Evolutionary conservation across 2,888 invertebrate species (phyloP).

Genomic region (Anarsia innoxiella): DNA sequence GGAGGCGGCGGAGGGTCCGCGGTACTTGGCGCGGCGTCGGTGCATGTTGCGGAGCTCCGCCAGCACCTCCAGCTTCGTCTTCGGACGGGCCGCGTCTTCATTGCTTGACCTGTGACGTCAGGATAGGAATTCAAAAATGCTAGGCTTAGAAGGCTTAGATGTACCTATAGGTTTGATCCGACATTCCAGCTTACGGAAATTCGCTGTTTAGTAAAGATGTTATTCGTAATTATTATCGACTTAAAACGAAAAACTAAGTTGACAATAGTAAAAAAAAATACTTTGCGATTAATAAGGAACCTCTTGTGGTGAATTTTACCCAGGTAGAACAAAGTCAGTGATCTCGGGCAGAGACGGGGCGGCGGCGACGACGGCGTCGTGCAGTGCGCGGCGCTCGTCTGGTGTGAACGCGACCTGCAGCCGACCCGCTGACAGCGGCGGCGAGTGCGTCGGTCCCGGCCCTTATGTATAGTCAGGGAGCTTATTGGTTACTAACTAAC

Average conservation of each 20-base stretch:
- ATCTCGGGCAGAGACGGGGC: conserved; percentile 44
- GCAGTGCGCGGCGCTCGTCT: conserved; percentile 74
- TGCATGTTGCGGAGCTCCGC: conserved; percentile 75
- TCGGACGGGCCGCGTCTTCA: conserved; percentile 16
- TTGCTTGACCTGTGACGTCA: neutral
- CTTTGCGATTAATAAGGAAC: no score
- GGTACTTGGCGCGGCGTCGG: conserved; percentile 75
- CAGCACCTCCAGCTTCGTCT: conserved; percentile 59
- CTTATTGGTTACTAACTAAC: no score
- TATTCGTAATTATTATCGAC: no score
- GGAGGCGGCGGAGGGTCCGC: conserved; percentile 64
- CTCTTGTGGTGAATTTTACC: no score
- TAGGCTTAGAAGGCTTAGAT: no score
- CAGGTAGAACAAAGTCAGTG: conserved; percentile 46
- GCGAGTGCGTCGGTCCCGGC: conserved; percentile 26
- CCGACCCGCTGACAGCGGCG: conserved; percentile 44
- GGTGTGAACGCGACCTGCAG: conserved; percentile 58
- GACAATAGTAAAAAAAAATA: neutral
- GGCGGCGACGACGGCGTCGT: conserved; percentile 64
- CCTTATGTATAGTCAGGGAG: conserved; percentile 28
- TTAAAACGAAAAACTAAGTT: no score
- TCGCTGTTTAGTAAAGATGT: no score
- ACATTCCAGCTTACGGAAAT: no score
- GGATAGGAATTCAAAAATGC: no score
- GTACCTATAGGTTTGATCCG: no score